Percentiles rank a stretch among this genome's conserved stretches.
Evolutionary conservation across 2,113 vertebrate genomes (phyloP).

Genomic region (Delphinapterus leucas): DNA sequence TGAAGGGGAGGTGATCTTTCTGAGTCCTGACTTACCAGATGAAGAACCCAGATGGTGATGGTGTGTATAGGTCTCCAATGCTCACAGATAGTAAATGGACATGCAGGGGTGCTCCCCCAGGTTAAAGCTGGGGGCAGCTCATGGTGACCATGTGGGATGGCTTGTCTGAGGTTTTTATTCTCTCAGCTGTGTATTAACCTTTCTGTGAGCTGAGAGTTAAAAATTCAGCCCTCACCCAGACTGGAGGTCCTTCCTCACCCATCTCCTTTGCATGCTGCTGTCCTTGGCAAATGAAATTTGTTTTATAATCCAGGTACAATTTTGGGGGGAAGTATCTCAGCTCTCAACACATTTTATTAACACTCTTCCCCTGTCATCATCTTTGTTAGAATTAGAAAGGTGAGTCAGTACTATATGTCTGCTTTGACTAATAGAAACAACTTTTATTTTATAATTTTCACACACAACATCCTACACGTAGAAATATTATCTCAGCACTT

Average conservation of each 20-base stretch:
- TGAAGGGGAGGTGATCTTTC: neutral
- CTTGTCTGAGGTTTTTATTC: neutral
- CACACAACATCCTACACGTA: neutral
- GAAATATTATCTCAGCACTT: neutral
- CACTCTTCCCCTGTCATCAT: neutral
- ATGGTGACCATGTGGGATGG: neutral
- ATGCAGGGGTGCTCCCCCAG: accelerated
- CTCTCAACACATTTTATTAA: neutral
- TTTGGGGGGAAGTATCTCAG: neutral
- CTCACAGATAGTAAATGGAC: neutral
- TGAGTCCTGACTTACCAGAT: neutral
- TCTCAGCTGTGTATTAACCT: neutral
- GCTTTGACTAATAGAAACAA: neutral
- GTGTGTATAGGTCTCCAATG: neutral
- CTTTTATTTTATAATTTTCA: neutral
- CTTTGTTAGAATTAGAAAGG: neutral
- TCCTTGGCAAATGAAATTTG: neutral
- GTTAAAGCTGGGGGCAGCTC: neutral
- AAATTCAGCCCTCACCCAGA: neutral
- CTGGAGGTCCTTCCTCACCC: neutral
- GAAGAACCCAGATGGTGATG: neutral
- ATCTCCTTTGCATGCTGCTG: neutral
- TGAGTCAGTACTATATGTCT: neutral
- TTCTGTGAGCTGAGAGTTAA: neutral
- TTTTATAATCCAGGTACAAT: neutral